Evolutionary conservation across 2,888 invertebrate species (phyloP).

Genomic region (Sisyra nigra): DNA sequence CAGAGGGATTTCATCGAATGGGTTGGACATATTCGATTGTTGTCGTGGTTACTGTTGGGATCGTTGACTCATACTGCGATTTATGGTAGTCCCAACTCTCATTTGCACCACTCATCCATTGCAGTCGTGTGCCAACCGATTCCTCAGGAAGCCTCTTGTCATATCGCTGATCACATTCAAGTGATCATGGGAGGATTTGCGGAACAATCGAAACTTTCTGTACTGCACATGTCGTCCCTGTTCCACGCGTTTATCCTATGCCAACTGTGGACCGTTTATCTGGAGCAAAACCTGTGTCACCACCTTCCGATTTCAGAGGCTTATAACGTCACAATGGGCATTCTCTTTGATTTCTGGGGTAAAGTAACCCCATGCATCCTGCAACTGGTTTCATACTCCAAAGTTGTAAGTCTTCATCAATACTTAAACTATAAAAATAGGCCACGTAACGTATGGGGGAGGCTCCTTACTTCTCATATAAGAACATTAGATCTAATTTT

Average conservation of each 20-base stretch:
- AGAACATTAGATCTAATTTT: too few species aligned
- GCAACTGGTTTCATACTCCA: conserved; percentile 81
- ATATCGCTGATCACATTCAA: conserved; percentile 95
- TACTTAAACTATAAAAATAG: neutral
- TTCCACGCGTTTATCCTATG: conserved; percentile 96
- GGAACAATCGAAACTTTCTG: conserved; percentile 83
- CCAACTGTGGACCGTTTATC: conserved; percentile 97
- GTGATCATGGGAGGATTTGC: conserved; percentile 94
- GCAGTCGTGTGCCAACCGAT: conserved; percentile 60
- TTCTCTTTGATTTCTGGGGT: conserved; percentile 95
- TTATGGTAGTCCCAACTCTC: conserved; percentile 28
- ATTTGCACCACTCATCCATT: conserved; percentile 19
- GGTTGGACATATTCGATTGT: conserved; percentile 79
- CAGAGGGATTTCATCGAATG: conserved; percentile 92
- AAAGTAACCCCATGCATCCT: conserved; percentile 92
- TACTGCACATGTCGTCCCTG: conserved; percentile 87
- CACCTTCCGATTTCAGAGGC: conserved; percentile 52
- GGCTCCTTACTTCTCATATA: too few species aligned
- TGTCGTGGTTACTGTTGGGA: conserved; percentile 92
- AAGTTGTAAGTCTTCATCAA: conserved; percentile 60
- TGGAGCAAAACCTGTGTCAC: conserved; percentile 68
- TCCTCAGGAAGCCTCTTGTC: conserved; percentile 89
- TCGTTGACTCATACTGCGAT: conserved; percentile 79
- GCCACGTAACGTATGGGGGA: neutral
- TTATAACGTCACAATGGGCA: conserved; percentile 57